Evolutionary conservation across 2,888 invertebrate genomes (phyloP).

Genomic region (Craniophora ligustri): DNA sequence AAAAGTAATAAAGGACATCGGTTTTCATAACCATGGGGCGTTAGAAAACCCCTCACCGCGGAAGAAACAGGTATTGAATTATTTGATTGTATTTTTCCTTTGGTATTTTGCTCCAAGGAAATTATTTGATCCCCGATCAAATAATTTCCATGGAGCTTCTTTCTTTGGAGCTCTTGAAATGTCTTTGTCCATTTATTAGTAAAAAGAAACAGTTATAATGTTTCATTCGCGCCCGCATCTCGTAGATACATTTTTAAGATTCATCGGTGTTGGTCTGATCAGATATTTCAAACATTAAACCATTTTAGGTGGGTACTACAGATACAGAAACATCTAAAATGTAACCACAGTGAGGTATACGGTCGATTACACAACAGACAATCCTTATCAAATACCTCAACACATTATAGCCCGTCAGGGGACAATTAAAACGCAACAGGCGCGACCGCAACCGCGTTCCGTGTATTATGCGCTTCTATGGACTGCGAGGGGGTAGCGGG

Average conservation of each 20-base stretch:
- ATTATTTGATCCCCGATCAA: no score
- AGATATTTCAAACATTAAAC: no score
- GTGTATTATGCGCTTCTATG: conserved; percentile 26
- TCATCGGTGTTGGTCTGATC: no score
- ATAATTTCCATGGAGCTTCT: no score
- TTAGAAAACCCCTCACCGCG: conserved; percentile 10
- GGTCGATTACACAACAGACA: conserved; percentile 1
- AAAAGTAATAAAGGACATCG: conserved; percentile 43
- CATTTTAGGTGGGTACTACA: no score
- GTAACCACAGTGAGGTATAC: no score
- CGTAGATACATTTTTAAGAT: no score
- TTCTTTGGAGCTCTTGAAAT: neutral
- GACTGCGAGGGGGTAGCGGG: conserved; percentile 25
- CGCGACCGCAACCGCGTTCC: conserved; percentile 50
- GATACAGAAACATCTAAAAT: no score
- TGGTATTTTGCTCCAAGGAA: conserved; percentile 1
- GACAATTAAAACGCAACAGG: conserved; percentile 69
- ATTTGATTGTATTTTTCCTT: conserved; percentile 12
- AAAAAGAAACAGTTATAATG: no score
- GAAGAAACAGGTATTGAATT: conserved; percentile 24
- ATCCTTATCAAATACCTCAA: conserved; percentile 27
- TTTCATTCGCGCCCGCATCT: no score
- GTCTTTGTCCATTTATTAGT: neutral
- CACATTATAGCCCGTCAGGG: conserved; percentile 50
- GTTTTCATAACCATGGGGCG: conserved; percentile 32